Evolutionary conservation across 2,113 vertebrate species (phyloP).

Genomic region (Chiloscyllium plagiosum): DNA sequence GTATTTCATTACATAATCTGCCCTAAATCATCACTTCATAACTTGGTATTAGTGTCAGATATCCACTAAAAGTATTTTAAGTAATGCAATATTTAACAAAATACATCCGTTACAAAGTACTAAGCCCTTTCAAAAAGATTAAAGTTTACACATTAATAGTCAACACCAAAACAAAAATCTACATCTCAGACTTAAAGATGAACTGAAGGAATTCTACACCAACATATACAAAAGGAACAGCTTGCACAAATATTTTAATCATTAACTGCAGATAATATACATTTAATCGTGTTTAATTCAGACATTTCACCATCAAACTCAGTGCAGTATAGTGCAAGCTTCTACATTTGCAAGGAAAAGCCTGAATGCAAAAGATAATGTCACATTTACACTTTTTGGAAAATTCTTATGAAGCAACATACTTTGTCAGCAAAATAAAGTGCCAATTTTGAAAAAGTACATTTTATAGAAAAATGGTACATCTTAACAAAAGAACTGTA

Average conservation of each 20-base stretch:
- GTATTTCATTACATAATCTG: neutral
- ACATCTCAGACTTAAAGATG: neutral
- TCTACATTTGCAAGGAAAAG: neutral
- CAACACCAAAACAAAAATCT: neutral
- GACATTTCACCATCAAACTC: slow-evolving; percentile 1
- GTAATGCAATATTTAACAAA: slow-evolving; percentile 28
- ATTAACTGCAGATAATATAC: neutral
- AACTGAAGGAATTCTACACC: slow-evolving; percentile 22
- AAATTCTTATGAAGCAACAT: neutral
- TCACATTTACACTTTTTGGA: slow-evolving; percentile 17
- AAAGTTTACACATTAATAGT: slow-evolving; percentile 10
- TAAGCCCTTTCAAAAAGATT: slow-evolving; percentile 30
- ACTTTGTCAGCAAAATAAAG: slow-evolving; percentile 24
- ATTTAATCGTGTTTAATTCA: neutral
- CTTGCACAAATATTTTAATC: neutral
- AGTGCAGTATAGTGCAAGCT: slow-evolving; percentile 36
- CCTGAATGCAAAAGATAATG: neutral
- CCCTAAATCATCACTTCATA: neutral
- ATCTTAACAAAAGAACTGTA: slow-evolving; percentile 7
- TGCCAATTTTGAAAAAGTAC: slow-evolving; percentile 23
- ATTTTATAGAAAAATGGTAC: neutral
- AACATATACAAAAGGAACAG: slow-evolving; percentile 31
- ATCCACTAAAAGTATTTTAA: slow-evolving; percentile 34
- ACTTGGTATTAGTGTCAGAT: slow-evolving; percentile 28
- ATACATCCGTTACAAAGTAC: slow-evolving; percentile 31